Evolutionary conservation across 2,113 vertebrate genomes (phyloP), one percentile per base, ranked within the genome.

Genomic region (Dendrocopos noguchii): DNA sequence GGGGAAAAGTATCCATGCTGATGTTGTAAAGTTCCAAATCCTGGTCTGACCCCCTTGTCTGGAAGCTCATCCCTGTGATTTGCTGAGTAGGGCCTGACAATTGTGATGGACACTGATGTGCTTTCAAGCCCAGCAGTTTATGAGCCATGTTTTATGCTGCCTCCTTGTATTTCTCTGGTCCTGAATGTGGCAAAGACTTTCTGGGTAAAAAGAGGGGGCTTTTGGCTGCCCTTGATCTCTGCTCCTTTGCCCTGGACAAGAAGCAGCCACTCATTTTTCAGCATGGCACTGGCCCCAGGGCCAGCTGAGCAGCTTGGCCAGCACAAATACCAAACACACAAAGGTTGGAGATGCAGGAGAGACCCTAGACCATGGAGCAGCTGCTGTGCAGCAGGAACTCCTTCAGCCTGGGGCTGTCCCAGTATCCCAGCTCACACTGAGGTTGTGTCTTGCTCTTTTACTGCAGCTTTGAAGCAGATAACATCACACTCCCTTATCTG

Each of bases 301-400:
- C 7, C 2, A 21, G 78, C 15, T 3, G 0, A n/a, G 42, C 3
- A 70, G 34, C 64, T 64, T 36, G 64, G 56, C 18, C 31, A 47
- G 27, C 7, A 24, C 42, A 28, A 57, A 61, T 0, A 0, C 29
- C 34, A 14, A 28, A 50, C 1, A 9, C 34, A 25, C 24, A 2
- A 19, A 25, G 15, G 12, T 31, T 61, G 34, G 20, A 17, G 29
- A 2, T 5, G 39, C 39, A 57, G 73, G 39, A 67, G 72, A 61
- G 60, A n/a, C 17, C 25, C 29, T 2, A 0, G 34, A 20, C 5
- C 12, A 11, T 0, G 0, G 24, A 86, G 64, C 25, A 14, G 65
- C 28, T n/a, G 34, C 42, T 36, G 18, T 8, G 64, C 24, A 31
- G 10, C 3, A 17, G 4, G 27, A 2, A 2, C 44, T 27, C n/a